These are phyloP conservation scores for Limanda limanda DNA, from an alignment of 2,113 vertebrate genomes.

Conservation along the genomic window DNA sequence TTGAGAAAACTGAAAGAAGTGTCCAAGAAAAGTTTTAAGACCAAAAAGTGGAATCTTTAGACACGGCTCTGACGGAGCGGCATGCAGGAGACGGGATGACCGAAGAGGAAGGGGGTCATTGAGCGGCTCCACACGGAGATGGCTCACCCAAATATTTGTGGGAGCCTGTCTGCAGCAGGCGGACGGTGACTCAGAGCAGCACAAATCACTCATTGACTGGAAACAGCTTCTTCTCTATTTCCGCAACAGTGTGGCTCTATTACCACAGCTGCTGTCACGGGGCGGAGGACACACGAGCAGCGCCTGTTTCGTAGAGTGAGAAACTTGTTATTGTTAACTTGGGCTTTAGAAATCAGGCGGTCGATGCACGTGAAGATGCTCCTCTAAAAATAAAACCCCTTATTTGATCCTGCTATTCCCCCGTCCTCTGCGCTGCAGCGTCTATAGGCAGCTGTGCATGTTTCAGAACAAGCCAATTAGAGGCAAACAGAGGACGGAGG, in stretches of 20 bases:
- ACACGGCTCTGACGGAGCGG: not conserved
- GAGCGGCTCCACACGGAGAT: constrained; percentile 37
- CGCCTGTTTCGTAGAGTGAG: not conserved
- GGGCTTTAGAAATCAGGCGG: constrained; percentile 6
- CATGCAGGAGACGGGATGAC: constrained; percentile 18
- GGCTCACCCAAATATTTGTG: constrained; percentile 75
- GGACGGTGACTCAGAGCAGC: constrained; percentile 55
- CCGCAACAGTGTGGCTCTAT: constrained; percentile 28
- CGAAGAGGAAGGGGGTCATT: constrained; percentile 1
- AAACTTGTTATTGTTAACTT: not conserved
- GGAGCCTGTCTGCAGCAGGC: constrained; percentile 48
- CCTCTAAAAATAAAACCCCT: not conserved
- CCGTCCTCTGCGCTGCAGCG: not conserved
- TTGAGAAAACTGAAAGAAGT: constrained; percentile 8
- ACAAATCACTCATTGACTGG: constrained; percentile 48
- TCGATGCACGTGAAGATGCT: not conserved
- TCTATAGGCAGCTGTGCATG: constrained; percentile 20
- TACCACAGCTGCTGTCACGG: constrained; percentile 19
- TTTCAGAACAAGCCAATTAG: constrained; percentile 56
- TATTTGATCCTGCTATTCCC: not conserved
- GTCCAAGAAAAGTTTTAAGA: not conserved
- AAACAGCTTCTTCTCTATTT: constrained; percentile 43
- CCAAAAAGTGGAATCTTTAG: not conserved
- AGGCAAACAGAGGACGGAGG: constrained; percentile 28
- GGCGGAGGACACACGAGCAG: too few species aligned